phyloP scores from a whole-genome alignment of 2,113 vertebrate genomes.

The Scatophagus argus region DNA sequence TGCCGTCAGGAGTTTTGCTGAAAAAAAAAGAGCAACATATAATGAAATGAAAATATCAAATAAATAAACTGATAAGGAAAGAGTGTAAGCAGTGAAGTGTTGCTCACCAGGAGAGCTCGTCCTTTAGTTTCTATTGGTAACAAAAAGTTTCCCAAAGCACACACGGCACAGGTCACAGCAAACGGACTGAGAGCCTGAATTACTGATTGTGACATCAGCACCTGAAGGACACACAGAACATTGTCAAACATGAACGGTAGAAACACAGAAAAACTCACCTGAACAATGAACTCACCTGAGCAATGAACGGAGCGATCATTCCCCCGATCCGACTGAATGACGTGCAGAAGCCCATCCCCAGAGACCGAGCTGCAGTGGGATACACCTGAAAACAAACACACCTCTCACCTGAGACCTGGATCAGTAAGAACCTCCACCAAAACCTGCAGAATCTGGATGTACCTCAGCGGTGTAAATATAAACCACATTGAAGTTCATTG shows the following conservation, averaged over 20 bases:
- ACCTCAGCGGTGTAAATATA: slow-evolving; percentile 99
- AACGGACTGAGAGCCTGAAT: slow-evolving; percentile 89
- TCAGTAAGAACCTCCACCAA: background rate
- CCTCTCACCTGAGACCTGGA: background rate
- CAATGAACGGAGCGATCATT: slow-evolving; percentile 95
- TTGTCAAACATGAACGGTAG: background rate
- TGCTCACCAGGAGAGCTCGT: slow-evolving; percentile 90
- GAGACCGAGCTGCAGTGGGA: slow-evolving; percentile 89
- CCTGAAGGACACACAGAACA: slow-evolving; percentile 78
- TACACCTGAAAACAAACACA: slow-evolving; percentile 87
- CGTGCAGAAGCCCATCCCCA: slow-evolving; percentile 95
- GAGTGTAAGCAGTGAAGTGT: fast-evolving
- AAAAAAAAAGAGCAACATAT: slow-evolving; percentile 32
- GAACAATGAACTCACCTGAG: slow-evolving; percentile 71
- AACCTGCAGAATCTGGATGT: background rate
- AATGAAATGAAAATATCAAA: background rate
- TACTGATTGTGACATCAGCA: slow-evolving; percentile 90
- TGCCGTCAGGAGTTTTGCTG: slow-evolving; percentile 79
- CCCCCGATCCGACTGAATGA: slow-evolving; percentile 94
- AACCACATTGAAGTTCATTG: slow-evolving; percentile 96
- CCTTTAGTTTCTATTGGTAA: slow-evolving; percentile 95
- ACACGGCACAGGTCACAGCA: slow-evolving; percentile 84
- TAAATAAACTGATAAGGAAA: background rate
- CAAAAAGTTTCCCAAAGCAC: slow-evolving; percentile 85
- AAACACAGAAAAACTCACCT: background rate